Evolutionary conservation across 2,113 vertebrate species (phyloP), one percentile per base, ranked within the genome.

Genomic region (Tapirus terrestris): DNA sequence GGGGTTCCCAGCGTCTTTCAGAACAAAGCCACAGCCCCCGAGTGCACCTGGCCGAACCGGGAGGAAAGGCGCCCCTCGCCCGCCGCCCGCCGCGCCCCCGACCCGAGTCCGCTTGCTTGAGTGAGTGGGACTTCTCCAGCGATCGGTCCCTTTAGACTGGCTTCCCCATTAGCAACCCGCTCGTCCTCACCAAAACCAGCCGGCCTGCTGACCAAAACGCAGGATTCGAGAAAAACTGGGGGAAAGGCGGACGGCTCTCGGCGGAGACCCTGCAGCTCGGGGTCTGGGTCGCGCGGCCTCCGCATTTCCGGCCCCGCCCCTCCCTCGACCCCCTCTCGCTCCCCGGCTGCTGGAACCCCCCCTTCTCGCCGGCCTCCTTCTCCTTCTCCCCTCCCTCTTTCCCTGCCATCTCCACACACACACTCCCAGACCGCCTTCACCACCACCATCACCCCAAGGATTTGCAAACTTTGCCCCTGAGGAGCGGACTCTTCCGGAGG

Each of bases 171-270:
- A 23, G 60, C 61, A 25, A 33, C 67, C 33, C 17, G 7, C 36
- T 29, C 1, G 2, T 70, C 56, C 82, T 68, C 77, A 21, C 39
- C 58, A 2, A 48, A 20, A 11, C 21, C 61, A 3, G 29, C 43
- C 65, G 4, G 10, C 12, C 21, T 0, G 29, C 45, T 0, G 25
- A 77, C 61, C 73, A 4, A 58, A 25, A 0, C 23, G 5, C 3
- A 31, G 27, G 45, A 27, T 5, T 48, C 5, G 0, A 18, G 12
- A 60, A 36, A 56, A 16, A 21, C 0, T 21, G 0, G 10, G 17
- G 9, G 0, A 8, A 1, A 45, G 6, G 20, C 18, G 0, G 18
- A 6, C 0, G 8, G 8, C 56, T 17, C 20, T 3, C 0, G 1
- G 65, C 17, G 12, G 33, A 21, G 33, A 45, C 53, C 8, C 0